Base-by-base conservation (phyloP, 2,797 vertebrate genomes). In the Odontamblyopus lacepedii region DNA sequence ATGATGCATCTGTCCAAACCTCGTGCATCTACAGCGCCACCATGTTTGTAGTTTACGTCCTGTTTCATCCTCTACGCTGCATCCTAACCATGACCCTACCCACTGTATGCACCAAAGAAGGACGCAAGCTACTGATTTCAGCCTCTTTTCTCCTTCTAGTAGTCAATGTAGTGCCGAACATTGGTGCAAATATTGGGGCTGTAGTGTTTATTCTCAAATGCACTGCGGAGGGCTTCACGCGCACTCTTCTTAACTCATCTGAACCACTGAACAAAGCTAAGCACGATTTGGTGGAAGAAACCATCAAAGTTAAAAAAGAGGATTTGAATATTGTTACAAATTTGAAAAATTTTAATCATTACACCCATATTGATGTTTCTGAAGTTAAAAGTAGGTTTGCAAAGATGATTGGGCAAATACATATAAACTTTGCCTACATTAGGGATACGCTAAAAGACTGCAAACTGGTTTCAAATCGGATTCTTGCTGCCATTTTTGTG, bases 61-160 rank as follows among this genome's bases (percentile, higher is more conserved):
- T 98, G 65, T 89, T 95, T 41, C 95, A 97, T 73, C 97, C 97
- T 0, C 72, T 94, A 66, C 96, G 97, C 56, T 99, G 97, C 26
- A 90, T 95, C 53, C 92, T 97, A 82, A 96, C 91, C 0, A 93
- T 98, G 79, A 92, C 84, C 0, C 86, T 97, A 73, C 97, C 97
- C 1, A 96, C 94, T 0, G 73, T 97, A 26, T 95, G 96, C 69
- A 96, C 95, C 12, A 94, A 91, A 23, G 94, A 98, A 81, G 96
- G 97, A 0, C 91, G 95, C 51, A 94, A 92, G 62, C 88, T 99
- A 27, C 91, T 98, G 50, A 73, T 97, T 48, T 96, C 96, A 0
- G 86, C 94, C 8, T 94, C 95, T 0, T 18, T 94, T 23, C 93
- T 96, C 93, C 91, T 95, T 0, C 75, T 96, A 5, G 85, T 93